Base-by-base conservation (phyloP, 2,113 vertebrate genomes). In the Leptobrachium ailaonicum region DNA sequence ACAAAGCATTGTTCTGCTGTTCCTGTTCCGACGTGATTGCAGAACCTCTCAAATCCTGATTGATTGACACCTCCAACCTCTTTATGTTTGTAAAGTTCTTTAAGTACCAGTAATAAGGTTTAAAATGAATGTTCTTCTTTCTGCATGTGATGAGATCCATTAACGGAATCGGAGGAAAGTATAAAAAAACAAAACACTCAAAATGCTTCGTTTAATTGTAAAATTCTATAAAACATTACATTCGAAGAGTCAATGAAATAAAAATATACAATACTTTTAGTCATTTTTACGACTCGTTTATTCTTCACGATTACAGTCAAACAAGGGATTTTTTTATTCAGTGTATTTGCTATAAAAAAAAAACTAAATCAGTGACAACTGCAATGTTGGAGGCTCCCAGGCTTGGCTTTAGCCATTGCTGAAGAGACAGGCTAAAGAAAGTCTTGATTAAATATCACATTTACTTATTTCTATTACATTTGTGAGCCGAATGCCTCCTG, bases 71-170 rank as follows among this genome's bases (percentile, higher is more conserved):
- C 69, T 72, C 41, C 70, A 66, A 63, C 68, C 32, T 32, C 58
- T 66, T 68, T 73, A 72, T 72, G 40, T 77, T 53, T 53, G 40
- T 54, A 54, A 54, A 71, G 77, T 41, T 66, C 8, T 71, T 78
- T 63, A 71, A 78, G 66, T 62, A 62, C 62, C 54, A 53, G 32
- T 72, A 12, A 72, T 79, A 32, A 79, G 41, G 69, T 53, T 45
- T 79, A 63, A 66, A 72, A 47, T 72, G 77, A 53, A 45, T 62
- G 58, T 66, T 54, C 47, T 66, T 73, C 60, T 79, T 44, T 45
- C 14, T 41, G 45, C 70, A 72, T 69, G 60, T 73, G 77, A 73
- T 54, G 69, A 66, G 45, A 79, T 72, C 77, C 77, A 66, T 73
- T 79, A 73, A 20, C 32, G 44, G 13, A 56, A 73, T 42, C 40